These are phyloP conservation scores for Drosophila arizonae DNA, from an alignment of 1,140 invertebrate species.

Conservation along the genomic window DNA sequence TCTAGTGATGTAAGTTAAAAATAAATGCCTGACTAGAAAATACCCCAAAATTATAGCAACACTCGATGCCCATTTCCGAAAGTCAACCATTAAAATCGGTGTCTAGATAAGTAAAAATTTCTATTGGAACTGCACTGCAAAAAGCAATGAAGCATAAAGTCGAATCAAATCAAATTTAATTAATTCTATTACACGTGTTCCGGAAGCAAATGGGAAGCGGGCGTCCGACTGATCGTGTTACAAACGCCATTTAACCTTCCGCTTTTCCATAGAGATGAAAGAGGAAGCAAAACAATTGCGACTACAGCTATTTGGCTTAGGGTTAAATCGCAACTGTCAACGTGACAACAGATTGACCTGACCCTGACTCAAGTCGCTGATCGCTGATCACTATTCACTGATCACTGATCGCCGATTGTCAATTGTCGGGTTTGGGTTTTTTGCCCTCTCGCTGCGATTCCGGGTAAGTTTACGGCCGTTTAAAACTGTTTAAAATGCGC, in stretches of 20 bases:
- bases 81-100: no score
- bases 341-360: slow-evolving; percentile 11
- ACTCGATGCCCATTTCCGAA: no score
- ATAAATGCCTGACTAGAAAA: no score
- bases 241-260: slow-evolving; percentile 59
- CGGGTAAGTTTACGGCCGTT: neutral
- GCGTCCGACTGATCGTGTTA: slow-evolving; percentile 31
- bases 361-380: slow-evolving; percentile 32
- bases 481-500: slow-evolving; percentile 26
- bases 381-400: slow-evolving; percentile 1
- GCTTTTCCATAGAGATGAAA: slow-evolving; percentile 30
- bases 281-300: neutral
- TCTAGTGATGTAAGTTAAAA: no score
- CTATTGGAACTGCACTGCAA: slow-evolving; percentile 1
- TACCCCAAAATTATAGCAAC: no score
- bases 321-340: slow-evolving; percentile 12
- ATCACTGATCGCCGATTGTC: neutral
- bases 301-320: neutral
- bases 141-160: slow-evolving; percentile 60
- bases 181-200: slow-evolving; percentile 56
- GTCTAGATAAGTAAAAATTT: neutral
- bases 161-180: slow-evolving; percentile 60
- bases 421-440: neutral
- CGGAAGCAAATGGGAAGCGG: slow-evolving; percentile 41
- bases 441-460: slow-evolving; percentile 7